A percentile compares a stretch with the other conserved stretches of the same genome.
Conservation (phyloP, 2,888 invertebrate species). For the Lasioglossum figueresi region DNA sequence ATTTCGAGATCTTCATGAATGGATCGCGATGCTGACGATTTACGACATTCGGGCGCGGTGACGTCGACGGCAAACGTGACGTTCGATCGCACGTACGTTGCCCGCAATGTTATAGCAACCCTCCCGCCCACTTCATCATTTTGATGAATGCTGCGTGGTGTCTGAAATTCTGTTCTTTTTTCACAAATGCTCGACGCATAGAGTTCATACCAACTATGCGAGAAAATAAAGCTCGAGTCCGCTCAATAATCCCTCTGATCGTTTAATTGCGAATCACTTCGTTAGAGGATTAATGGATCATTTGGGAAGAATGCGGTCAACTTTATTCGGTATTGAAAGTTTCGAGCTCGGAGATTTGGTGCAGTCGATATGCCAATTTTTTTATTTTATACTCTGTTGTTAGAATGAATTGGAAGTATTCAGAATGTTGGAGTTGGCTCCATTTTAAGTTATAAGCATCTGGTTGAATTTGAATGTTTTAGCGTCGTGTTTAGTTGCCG, state of each 20-base stretch:
- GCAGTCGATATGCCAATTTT: not conserved
- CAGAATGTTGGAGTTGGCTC: too few relatives aligned
- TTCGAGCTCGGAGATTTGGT: too few relatives aligned
- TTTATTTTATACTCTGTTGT: not conserved
- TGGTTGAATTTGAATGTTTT: not conserved
- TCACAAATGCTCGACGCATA: not conserved
- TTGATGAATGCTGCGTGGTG: conserved; percentile 2
- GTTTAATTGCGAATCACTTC: not conserved
- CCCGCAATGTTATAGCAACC: conserved; percentile 47
- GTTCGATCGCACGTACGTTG: conserved; percentile 46
- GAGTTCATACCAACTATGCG: not conserved
- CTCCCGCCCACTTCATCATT: conserved; percentile 26
- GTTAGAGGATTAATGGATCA: not conserved
- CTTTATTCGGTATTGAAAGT: not conserved
- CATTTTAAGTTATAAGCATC: too few relatives aligned
- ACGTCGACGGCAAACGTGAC: conserved; percentile 61
- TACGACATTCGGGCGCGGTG: conserved; percentile 47
- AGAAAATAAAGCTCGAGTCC: not conserved
- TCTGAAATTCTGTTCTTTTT: conserved; percentile 20
- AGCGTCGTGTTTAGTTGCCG: too few relatives aligned
- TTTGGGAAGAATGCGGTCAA: not conserved
- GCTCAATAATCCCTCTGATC: not conserved
- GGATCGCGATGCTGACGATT: conserved; percentile 44
- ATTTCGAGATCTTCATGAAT: conserved; percentile 64
- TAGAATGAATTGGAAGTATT: not conserved